These are phyloP conservation scores for Xiphorhynchus erythropygius DNA, from an alignment of 2,797 vertebrate species.

Conservation along the genomic window DNA sequence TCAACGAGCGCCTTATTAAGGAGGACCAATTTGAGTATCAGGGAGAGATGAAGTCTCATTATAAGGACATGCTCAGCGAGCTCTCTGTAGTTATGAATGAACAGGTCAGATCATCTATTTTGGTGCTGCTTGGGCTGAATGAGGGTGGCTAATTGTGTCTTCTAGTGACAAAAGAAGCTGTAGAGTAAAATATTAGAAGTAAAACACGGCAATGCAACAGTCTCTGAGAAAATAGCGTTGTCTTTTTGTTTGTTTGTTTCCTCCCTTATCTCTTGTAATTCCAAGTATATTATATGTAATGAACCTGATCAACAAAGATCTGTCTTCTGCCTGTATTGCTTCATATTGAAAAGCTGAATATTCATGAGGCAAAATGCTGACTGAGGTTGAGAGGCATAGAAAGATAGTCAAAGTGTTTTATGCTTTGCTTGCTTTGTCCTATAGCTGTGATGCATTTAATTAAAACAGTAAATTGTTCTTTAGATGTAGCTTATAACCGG, in stretches of 20 bases:
- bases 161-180: background rate
- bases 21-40: conserved; percentile 99
- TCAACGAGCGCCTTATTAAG: conserved; percentile 96
- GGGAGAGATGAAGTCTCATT: conserved; percentile 96
- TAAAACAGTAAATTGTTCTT: conserved; percentile 34
- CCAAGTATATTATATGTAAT: background rate
- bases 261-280: background rate
- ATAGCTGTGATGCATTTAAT: background rate
- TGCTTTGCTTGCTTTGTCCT: background rate
- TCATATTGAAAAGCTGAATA: background rate
- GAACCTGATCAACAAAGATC: background rate
- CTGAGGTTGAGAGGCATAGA: background rate
- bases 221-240: background rate
- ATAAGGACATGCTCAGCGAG: conserved; percentile 92
- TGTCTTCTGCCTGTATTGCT: background rate
- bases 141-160: background rate
- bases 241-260: background rate
- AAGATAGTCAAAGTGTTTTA: background rate
- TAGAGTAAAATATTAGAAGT: background rate
- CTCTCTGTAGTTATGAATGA: conserved; percentile 95
- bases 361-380: background rate
- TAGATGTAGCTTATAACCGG: background rate
- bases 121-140: background rate
- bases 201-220: background rate
- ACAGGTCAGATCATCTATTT: conserved; percentile 80